These are phyloP conservation scores for Acrossocheilus fasciatus DNA, from an alignment of 2,797 vertebrate species.

Conservation along the genomic window DNA sequence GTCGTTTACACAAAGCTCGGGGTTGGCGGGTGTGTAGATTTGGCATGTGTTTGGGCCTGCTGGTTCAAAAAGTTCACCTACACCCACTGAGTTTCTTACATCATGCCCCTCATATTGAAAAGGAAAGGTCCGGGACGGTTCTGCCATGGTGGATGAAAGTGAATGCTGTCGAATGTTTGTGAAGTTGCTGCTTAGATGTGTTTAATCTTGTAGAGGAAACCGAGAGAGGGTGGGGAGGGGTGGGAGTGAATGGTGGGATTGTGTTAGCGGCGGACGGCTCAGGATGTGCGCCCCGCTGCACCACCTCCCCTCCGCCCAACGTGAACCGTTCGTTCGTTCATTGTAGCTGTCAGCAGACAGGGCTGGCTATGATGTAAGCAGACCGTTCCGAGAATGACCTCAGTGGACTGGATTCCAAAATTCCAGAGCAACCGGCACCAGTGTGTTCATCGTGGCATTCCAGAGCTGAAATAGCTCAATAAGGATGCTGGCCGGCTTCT, in stretches of 20 bases:
- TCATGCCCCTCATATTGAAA: neutral
- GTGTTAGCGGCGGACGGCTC: conserved; percentile 50
- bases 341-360: conserved; percentile 44
- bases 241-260: conserved; percentile 58
- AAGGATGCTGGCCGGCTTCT: conserved; percentile 43
- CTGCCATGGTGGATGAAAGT: conserved; percentile 21
- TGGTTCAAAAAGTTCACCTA: conserved; percentile 18
- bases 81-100: neutral
- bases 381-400: conserved; percentile 70
- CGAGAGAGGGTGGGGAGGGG: conserved; percentile 21
- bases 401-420: conserved; percentile 64
- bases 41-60: conserved; percentile 23
- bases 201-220: conserved; percentile 47
- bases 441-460: conserved; percentile 58
- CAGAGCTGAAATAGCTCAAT: conserved; percentile 62
- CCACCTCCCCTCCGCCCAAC: conserved; percentile 26
- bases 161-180: conserved; percentile 35
- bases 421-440: conserved; percentile 62
- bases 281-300: conserved; percentile 57
- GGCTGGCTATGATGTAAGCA: conserved; percentile 69
- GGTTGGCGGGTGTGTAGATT: conserved; percentile 6
- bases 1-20: neutral
- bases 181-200: conserved; percentile 33
- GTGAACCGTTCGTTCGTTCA: neutral
- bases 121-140: conserved; percentile 4